Conservation (phyloP, 2,113 vertebrate species). For the Xenopus tropicalis region DNA sequence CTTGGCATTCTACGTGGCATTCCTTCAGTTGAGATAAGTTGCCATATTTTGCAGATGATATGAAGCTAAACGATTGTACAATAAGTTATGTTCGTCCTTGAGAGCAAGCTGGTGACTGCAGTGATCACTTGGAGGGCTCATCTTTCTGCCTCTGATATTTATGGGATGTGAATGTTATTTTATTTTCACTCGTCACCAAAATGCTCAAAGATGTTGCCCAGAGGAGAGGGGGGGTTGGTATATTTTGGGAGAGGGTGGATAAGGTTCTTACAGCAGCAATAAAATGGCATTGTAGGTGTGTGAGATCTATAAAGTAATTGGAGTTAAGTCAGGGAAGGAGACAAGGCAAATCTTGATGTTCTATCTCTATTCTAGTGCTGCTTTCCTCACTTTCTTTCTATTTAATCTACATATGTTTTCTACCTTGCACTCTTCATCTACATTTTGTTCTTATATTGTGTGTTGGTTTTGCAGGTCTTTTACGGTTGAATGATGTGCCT, state of each 20-base stretch:
- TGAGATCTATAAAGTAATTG: constrained; percentile 37
- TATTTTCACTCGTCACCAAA: constrained; percentile 91
- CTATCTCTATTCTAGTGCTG: neutral
- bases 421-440: neutral
- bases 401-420: neutral
- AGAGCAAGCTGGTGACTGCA: constrained; percentile 82
- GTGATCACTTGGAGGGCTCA: constrained; percentile 76
- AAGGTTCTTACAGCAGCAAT: constrained; percentile 29
- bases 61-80: constrained; percentile 99
- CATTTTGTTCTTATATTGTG: neutral
- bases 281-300: constrained; percentile 36
- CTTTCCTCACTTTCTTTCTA: too few species aligned
- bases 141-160: constrained; percentile 85
- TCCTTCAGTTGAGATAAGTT: constrained; percentile 98
- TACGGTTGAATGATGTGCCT: too few species aligned
- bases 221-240: neutral
- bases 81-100: constrained; percentile 99
- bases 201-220: constrained; percentile 25
- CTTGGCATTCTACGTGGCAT: constrained; percentile 67
- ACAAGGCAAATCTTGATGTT: neutral
- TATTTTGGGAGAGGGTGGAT: constrained; percentile 41
- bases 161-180: constrained; percentile 97
- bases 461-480: too few species aligned
- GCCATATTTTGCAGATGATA: constrained; percentile 99
- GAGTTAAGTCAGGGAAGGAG: constrained; percentile 48